These are phyloP conservation scores for Panagrolaimus sp. DNA, from an alignment of 1,140 invertebrate species.

Conservation along the genomic window DNA sequence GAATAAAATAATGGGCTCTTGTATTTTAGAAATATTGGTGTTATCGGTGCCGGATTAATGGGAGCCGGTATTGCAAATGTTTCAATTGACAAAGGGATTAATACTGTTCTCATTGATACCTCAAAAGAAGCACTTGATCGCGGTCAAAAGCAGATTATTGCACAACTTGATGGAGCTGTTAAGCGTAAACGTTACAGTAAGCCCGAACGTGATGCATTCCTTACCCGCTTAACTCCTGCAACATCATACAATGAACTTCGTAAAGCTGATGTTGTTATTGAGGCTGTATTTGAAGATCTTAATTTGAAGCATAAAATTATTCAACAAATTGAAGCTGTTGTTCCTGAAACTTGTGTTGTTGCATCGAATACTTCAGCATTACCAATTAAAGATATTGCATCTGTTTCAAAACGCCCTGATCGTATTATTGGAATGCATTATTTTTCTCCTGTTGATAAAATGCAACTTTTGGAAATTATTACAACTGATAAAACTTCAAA, in stretches of 20 bases:
- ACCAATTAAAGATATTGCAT: constrained; percentile 88
- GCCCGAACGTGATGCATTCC: constrained; percentile 66
- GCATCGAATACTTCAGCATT: constrained; percentile 97
- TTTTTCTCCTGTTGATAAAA: constrained; percentile 98
- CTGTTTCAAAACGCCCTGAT: constrained; percentile 82
- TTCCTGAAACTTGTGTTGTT: constrained; percentile 83
- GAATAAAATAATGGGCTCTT: not conserved
- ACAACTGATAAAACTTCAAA: constrained; percentile 88
- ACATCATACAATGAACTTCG: constrained; percentile 80
- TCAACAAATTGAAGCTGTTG: constrained; percentile 71
- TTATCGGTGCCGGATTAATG: constrained; percentile 94
- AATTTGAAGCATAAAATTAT: constrained; percentile 92
- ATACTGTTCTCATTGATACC: constrained; percentile 86
- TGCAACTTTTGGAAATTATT: constrained; percentile 96
- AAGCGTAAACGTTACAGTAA: constrained; percentile 70
- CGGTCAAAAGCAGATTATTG: constrained; percentile 83
- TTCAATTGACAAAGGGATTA: constrained; percentile 84
- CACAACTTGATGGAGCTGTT: constrained; percentile 70
- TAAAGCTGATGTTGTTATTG: constrained; percentile 86
- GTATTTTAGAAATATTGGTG: constrained; percentile 71
- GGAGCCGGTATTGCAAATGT: constrained; percentile 97
- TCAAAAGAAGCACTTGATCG: constrained; percentile 73
- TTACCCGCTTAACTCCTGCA: constrained; percentile 75
- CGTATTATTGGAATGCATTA: constrained; percentile 96
- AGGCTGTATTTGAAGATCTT: constrained; percentile 97